Base-by-base conservation (phyloP, 2,797 vertebrate species). In the Eptatretus atami region DNA sequence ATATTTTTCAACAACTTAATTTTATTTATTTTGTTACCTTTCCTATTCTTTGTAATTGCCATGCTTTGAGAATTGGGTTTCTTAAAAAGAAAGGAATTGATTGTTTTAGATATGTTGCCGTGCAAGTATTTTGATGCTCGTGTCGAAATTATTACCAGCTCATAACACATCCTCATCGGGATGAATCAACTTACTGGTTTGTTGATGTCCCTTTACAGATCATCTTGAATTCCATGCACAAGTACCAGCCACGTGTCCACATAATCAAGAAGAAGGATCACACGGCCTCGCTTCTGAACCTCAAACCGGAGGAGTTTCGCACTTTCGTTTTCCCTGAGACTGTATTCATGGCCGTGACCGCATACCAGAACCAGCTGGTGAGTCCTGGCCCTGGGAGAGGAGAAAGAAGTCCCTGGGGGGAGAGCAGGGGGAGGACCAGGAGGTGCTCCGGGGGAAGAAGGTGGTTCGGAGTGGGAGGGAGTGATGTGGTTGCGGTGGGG, bases 191-290 rank as follows among this genome's bases (percentile, higher is more conserved):
- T 44, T 44, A 44, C 31, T 44, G 6, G 31, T 44, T 44, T 44
- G 31, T 44, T 8, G 31, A 44, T 5, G 6, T 11, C 25, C 12
- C 24, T n/a, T 61, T 69, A 60, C 72, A 98, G 90, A 96, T 98
- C 63, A 98, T 98, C 72, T 74, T 98, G 66, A 98, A 98, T 75
- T 98, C 90, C 52, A 98, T 98, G 90, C 90, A 98, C 73, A 98
- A 95, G 72, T 98, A 98, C 74, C 90, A 98, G 75, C 90, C 90
- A 0, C 75, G 90, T n/a, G 85, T 90, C 19, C 90, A 98, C 74
- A 92, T 98, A 72, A 98, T 98, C 69, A 98, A 95, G 77, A 98
- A 98, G 78, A 98, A 96, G 69, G 90, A 96, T 69, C 90, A 98
- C 75, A 96, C 87, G 0, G 87, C 90, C 53, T 94, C 90, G 1